Conservation (phyloP, 2,888 invertebrate species). For the Elegia similella region DNA sequence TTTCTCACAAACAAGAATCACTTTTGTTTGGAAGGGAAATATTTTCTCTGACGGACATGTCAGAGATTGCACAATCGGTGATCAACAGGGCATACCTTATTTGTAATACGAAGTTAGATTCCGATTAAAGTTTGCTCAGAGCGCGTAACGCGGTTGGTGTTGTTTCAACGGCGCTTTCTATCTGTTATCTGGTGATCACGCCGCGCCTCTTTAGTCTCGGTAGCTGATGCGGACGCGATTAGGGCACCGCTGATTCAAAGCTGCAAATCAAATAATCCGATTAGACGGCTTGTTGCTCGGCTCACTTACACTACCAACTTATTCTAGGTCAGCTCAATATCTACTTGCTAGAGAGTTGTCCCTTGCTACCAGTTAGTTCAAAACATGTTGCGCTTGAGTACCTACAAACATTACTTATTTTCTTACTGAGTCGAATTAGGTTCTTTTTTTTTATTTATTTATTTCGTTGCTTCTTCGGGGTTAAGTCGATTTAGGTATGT, state of each 20-base stretch:
- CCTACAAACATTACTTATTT: too few relatives aligned
- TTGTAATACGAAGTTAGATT: slow-evolving; percentile 36
- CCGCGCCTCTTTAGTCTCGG: slow-evolving; percentile 56
- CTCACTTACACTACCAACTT: slow-evolving; percentile 35
- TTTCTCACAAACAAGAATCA: too few relatives aligned
- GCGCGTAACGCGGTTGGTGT: slow-evolving; percentile 74
- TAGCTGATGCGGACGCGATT: slow-evolving; percentile 57
- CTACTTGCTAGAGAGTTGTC: slow-evolving; percentile 24
- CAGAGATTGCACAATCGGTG: background rate
- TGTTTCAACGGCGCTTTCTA: slow-evolving; percentile 69
- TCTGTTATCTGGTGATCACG: slow-evolving; percentile 66
- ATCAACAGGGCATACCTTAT: slow-evolving; percentile 29
- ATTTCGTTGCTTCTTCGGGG: too few relatives aligned
- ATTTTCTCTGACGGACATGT: background rate
- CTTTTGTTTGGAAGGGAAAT: background rate
- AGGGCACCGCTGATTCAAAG: slow-evolving; percentile 55
- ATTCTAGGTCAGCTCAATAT: slow-evolving; percentile 41
- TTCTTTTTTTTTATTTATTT: too few relatives aligned
- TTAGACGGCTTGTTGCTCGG: slow-evolving; percentile 48
- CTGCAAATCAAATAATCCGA: slow-evolving; percentile 56
- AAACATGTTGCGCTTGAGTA: slow-evolving; percentile 21
- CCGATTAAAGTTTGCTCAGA: slow-evolving; percentile 56
- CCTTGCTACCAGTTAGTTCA: slow-evolving; percentile 11
- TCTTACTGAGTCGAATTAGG: too few relatives aligned
- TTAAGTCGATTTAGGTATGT: too few relatives aligned